Conservation (phyloP, 30 jellyfish, hydroid and myxozoan species). For the Calvadosia cruxmelitensis region DNA sequence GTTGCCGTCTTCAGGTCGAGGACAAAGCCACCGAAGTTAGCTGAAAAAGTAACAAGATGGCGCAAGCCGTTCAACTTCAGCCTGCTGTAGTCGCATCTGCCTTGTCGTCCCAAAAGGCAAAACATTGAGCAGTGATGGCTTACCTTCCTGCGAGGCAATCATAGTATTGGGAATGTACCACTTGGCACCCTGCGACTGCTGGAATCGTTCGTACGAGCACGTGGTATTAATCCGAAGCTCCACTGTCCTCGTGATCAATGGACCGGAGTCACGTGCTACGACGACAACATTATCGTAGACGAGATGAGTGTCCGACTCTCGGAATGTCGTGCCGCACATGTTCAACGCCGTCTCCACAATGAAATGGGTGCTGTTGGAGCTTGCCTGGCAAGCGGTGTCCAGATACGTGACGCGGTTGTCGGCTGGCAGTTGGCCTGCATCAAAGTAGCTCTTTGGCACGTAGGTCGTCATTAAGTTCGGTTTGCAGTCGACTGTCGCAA, state of each 20-base stretch:
- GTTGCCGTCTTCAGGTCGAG: conserved; percentile 13
- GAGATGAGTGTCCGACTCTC: conserved; percentile 9
- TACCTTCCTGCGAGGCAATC: conserved; percentile 20
- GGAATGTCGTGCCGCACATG: conserved; percentile 12
- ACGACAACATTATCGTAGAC: conserved; percentile 28
- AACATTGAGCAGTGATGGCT: background rate
- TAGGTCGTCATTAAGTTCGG: conserved; percentile 10
- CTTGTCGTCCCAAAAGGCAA: background rate
- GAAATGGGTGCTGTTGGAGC: conserved; percentile 1
- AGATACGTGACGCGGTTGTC: conserved; percentile 4
- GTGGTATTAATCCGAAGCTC: conserved; percentile 10
- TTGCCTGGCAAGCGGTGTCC: conserved; percentile 10
- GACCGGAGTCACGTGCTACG: conserved; percentile 8
- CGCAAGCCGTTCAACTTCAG: background rate
- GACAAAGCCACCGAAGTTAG: conserved; percentile 22
- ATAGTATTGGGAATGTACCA: conserved; percentile 11
- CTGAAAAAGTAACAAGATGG: conserved; percentile 3
- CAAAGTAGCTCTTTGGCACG: conserved; percentile 15
- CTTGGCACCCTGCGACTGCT: background rate
- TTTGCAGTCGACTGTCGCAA: background rate
- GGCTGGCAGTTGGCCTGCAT: background rate
- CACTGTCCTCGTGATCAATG: conserved; percentile 14
- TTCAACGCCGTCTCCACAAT: conserved; percentile 15
- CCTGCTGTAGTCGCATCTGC: background rate
- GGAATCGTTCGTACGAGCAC: conserved; percentile 13